These are phyloP conservation scores for Lampris megalopsis DNA, from an alignment of 2,113 vertebrate species.

Conservation along the genomic window DNA sequence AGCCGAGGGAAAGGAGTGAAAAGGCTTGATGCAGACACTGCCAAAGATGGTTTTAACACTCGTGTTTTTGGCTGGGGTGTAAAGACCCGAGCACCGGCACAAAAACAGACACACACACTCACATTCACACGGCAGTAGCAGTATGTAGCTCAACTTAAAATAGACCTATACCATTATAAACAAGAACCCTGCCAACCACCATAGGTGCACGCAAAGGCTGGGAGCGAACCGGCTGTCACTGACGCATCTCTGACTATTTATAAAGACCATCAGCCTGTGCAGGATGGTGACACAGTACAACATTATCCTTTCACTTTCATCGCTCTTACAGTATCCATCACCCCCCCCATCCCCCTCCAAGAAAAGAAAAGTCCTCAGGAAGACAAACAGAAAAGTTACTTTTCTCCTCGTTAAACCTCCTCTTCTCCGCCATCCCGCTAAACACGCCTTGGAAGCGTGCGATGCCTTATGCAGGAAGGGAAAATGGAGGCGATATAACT, in stretches of 20 bases:
- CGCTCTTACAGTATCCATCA: conserved; percentile 37
- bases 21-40: conserved; percentile 45
- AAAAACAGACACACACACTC: conserved; percentile 17
- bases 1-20: conserved; percentile 40
- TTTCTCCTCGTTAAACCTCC: conserved; percentile 21
- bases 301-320: conserved; percentile 36
- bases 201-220: conserved; percentile 51
- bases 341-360: conserved; percentile 9
- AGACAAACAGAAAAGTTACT: neutral
- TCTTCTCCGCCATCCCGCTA: neutral
- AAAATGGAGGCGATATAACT: neutral
- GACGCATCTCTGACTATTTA: conserved; percentile 69
- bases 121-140: conserved; percentile 9
- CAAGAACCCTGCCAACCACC: conserved; percentile 41
- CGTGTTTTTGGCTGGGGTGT: conserved; percentile 61
- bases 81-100: conserved; percentile 52
- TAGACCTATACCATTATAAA: conserved; percentile 46
- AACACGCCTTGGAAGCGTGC: conserved; percentile 17
- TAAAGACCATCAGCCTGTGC: conserved; percentile 58
- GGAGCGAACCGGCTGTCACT: conserved; percentile 55
- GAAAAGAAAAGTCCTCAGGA: conserved; percentile 2
- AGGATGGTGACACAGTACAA: conserved; percentile 52
- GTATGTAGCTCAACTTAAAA: conserved; percentile 29
- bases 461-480: neutral
- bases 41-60: conserved; percentile 72